Percentiles rank a stretch among this genome's conserved stretches.
Conservation (phyloP, 2,888 invertebrate genomes). For the Agrochola lychnidis region DNA sequence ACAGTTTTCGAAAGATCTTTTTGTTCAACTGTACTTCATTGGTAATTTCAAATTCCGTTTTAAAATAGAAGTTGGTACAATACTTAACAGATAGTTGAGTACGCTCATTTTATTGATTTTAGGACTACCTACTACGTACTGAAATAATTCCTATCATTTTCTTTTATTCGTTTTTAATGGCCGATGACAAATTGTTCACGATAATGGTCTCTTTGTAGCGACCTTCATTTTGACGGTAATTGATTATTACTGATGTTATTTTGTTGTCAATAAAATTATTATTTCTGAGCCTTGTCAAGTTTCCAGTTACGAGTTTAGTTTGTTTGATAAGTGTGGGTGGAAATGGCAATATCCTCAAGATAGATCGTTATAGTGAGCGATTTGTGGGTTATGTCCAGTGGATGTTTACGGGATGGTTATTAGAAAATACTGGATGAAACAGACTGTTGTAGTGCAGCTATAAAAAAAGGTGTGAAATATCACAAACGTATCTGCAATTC, state of each 20-base stretch:
- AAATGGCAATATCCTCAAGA: not conserved
- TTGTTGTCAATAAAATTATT: not conserved
- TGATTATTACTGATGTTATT: constrained; percentile 13
- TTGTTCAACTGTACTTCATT: not conserved
- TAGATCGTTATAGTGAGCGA: no score
- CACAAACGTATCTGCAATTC: not conserved
- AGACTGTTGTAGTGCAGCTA: not conserved
- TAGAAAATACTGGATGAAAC: not conserved
- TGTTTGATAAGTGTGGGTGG: not conserved
- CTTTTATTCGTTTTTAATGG: constrained; percentile 22
- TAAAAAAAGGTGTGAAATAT: not conserved
- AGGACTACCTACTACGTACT: not conserved
- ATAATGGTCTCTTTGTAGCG: constrained; percentile 3
- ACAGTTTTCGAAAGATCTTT: not conserved
- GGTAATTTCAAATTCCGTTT: not conserved
- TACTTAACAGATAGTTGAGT: no score
- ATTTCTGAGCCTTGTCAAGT: not conserved
- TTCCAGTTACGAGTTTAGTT: not conserved
- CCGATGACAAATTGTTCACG: constrained; percentile 7
- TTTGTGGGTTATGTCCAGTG: not conserved
- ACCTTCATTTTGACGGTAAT: constrained; percentile 30
- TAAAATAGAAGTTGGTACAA: not conserved
- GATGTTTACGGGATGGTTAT: not conserved
- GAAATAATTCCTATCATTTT: constrained; percentile 21
- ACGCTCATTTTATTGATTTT: constrained; percentile 1